Base-by-base conservation (phyloP, 2,888 invertebrate species). In the Acleris cristana region DNA sequence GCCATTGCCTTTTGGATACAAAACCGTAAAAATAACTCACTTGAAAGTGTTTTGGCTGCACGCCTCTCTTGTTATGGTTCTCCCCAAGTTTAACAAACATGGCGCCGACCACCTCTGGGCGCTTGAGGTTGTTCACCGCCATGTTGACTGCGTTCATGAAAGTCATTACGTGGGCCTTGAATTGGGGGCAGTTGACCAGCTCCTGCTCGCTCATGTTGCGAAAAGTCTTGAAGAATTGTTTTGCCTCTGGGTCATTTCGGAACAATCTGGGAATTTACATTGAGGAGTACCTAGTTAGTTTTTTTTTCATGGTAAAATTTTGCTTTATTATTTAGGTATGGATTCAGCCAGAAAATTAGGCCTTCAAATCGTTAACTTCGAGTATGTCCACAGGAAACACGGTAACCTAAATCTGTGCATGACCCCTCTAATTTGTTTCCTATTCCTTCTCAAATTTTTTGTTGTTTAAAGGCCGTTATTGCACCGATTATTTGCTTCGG, bases 61-160 rank as follows among this genome's bases (percentile, higher is more conserved):
- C 76, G 6, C 77, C 72, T 12, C 78, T 76, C 21, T 64, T 75
- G 2, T 70, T 72, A 76, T 91, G 91, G 2, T 82, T 75, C 16
- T 79, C 78, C 0, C 90, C 90, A 2, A 90, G 74, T 57, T 87
- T 89, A 48, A 81, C 73, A 85, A 89, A 86, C 75, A 87, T 78
- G 1, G 75, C 85, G 0, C 78, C 74, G 2, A 87, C 88, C 1
- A 88, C 71, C 8, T 86, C 83, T 0, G 90, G 89, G 12, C 85
- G 76, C 30, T 84, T 59, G 2, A 91, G 72, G 65, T 84, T 81
- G 1, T 62, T 62, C 4, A 91, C 80, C 0, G 83, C 79, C 4
- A 76, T 73, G 72, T 86, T 79, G 0, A 90, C 54, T 0, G 86
- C 69, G 0, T 83, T 74, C 87, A 91, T 89, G 0, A 90, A 74